These are phyloP conservation scores for Phoenicopterus ruber DNA, from an alignment of 2,113 vertebrate genomes.

Conservation along the genomic window DNA sequence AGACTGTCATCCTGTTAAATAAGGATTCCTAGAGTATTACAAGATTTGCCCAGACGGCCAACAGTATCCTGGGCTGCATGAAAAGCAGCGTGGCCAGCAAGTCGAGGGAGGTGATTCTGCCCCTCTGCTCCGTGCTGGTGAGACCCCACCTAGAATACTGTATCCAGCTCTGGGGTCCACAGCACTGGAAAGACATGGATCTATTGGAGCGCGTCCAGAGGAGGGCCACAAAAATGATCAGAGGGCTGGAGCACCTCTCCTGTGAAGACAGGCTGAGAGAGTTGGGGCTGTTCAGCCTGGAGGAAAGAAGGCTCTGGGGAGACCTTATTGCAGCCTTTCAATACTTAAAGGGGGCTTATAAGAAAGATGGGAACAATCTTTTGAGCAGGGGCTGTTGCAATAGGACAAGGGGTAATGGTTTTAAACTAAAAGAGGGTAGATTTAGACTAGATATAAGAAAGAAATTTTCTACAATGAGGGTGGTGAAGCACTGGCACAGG, in stretches of 20 bases:
- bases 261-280: background rate
- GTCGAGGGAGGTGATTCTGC: background rate
- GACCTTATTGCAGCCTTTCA: accelerated
- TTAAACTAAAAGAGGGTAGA: background rate
- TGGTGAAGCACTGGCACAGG: background rate
- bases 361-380: background rate
- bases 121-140: background rate
- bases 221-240: background rate
- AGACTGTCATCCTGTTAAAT: background rate
- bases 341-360: background rate
- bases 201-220: background rate
- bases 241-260: background rate
- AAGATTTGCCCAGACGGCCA: background rate
- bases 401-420: background rate
- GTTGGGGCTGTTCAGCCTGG: background rate
- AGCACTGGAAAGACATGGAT: background rate
- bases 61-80: background rate
- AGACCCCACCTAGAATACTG: background rate
- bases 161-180: background rate
- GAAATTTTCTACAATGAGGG: background rate
- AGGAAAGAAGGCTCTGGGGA: background rate
- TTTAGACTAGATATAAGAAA: background rate
- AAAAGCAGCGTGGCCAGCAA: background rate
- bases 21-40: background rate
- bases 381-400: background rate